A percentile compares a stretch with the other conserved stretches of the same genome.
Conservation (phyloP, 1,140 invertebrate species). For the Drosophila littoralis region DNA sequence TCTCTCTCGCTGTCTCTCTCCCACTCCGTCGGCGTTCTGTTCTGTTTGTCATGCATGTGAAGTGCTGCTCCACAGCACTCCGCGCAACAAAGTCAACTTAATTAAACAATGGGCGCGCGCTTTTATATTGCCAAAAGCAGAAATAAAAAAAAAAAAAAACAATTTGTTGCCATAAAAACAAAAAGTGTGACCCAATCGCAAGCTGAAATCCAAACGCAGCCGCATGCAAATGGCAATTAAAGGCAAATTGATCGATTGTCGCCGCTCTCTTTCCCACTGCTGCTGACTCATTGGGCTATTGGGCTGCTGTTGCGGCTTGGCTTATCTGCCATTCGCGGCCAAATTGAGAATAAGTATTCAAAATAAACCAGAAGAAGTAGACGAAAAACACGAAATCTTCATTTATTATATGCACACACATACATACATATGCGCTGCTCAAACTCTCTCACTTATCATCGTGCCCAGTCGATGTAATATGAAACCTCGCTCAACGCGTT, state of each 20-base stretch:
- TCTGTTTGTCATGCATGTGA: slow-evolving; percentile 50
- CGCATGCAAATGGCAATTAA: slow-evolving; percentile 76
- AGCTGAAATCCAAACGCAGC: slow-evolving; percentile 1
- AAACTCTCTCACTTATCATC: slow-evolving; percentile 68
- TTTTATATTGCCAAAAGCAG: slow-evolving; percentile 43
- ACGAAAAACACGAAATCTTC: slow-evolving; percentile 58
- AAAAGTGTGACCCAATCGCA: slow-evolving; percentile 54
- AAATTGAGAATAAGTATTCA: slow-evolving; percentile 28
- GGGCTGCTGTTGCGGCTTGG: slow-evolving; percentile 25
- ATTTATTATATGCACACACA: too few relatives aligned
- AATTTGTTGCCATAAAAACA: slow-evolving; percentile 44
- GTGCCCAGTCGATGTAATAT: slow-evolving; percentile 56
- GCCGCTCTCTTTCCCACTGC: slow-evolving; percentile 55
- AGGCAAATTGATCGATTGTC: slow-evolving; percentile 73
- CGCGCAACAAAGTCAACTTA: slow-evolving; percentile 43
- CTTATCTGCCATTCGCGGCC: slow-evolving; percentile 49
- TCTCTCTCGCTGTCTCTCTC: not conserved
- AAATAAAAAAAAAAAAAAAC: slow-evolving; percentile 30
- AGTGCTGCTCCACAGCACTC: slow-evolving; percentile 38
- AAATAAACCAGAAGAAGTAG: slow-evolving; percentile 26
- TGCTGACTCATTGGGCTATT: slow-evolving; percentile 69
- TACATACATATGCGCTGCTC: slow-evolving; percentile 44
- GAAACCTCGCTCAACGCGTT: slow-evolving; percentile 57
- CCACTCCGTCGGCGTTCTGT: slow-evolving; percentile 27
- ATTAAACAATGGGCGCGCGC: slow-evolving; percentile 50